Evolutionary conservation across 2,113 vertebrate species (phyloP).

Genomic region (Oreochromis niloticus): DNA sequence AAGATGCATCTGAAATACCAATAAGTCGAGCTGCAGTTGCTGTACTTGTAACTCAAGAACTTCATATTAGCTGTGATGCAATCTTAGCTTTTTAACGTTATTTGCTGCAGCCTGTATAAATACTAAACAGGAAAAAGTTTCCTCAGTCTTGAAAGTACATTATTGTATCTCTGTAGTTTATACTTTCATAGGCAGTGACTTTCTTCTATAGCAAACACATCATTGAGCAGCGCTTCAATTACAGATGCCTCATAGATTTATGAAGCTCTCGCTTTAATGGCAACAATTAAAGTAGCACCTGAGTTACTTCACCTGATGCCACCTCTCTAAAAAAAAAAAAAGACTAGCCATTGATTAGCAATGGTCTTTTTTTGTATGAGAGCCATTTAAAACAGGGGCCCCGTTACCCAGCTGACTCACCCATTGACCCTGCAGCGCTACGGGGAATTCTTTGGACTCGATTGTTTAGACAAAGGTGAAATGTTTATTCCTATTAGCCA

Average conservation of each 20-base stretch:
- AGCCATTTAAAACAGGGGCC: slow-evolving; percentile 42
- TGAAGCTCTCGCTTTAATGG: not conserved
- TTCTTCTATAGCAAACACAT: not conserved
- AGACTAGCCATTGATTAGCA: slow-evolving; percentile 42
- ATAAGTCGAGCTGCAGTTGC: not conserved
- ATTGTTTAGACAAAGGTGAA: slow-evolving; percentile 73
- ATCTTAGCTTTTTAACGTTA: not conserved
- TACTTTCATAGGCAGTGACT: not conserved
- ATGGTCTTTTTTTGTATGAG: slow-evolving; percentile 26
- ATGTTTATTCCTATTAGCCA: slow-evolving; percentile 74
- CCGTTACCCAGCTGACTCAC: slow-evolving; percentile 33
- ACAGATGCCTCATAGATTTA: slow-evolving; percentile 23
- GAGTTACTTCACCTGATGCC: slow-evolving; percentile 19
- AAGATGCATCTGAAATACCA: not conserved
- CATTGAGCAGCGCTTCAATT: not conserved
- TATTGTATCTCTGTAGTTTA: not conserved
- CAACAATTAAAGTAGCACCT: slow-evolving; percentile 65
- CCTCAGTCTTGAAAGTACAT: not conserved
- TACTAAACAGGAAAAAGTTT: not conserved
- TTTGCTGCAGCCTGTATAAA: not conserved
- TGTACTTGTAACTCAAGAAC: not conserved
- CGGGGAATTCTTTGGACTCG: slow-evolving; percentile 59
- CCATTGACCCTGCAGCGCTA: slow-evolving; percentile 52
- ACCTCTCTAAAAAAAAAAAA: not conserved
- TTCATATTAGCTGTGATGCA: not conserved